These are phyloP conservation scores for Hypothenemus hampei DNA, from an alignment of 1,140 invertebrate species.

Conservation along the genomic window DNA sequence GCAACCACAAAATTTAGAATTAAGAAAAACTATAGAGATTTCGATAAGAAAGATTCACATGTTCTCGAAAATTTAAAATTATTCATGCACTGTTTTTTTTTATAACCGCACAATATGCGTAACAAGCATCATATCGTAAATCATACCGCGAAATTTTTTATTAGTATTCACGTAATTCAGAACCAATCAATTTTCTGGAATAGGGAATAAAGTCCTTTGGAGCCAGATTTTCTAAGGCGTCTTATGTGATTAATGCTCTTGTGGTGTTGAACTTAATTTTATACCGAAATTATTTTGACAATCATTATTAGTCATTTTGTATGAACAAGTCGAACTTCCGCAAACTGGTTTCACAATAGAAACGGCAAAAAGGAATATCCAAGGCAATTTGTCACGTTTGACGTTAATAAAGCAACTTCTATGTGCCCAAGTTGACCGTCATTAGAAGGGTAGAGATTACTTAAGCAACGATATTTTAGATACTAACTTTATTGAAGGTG, in stretches of 20 bases:
- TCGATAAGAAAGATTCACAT: too few species aligned
- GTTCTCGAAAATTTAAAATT: too few species aligned
- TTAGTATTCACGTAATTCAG: too few species aligned
- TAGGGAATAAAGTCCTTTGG: too few species aligned
- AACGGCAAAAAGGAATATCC: slow-evolving; percentile 7
- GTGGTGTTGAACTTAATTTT: slow-evolving; percentile 7
- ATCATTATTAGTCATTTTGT: slow-evolving; percentile 5
- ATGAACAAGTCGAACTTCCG: slow-evolving; percentile 1
- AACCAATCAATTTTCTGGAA: too few species aligned
- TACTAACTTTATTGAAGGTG: slow-evolving; percentile 18
- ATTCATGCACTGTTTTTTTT: too few species aligned
- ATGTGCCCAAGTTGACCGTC: slow-evolving; percentile 13
- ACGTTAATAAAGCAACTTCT: slow-evolving; percentile 21
- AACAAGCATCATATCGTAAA: too few species aligned
- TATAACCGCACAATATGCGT: too few species aligned
- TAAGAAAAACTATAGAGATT: too few species aligned
- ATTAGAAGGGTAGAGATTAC: slow-evolving; percentile 15
- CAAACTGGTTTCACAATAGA: slow-evolving; percentile 10
- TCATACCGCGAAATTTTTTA: too few species aligned
- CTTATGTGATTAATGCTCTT: background rate
- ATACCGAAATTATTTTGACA: background rate
- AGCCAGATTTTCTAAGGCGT: background rate
- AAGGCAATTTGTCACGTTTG: slow-evolving; percentile 17
- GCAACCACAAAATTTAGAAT: too few species aligned
- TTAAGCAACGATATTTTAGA: slow-evolving; percentile 15